phyloP scores from a whole-genome alignment of 2,888 invertebrate species.

The Molorchus minor region DNA sequence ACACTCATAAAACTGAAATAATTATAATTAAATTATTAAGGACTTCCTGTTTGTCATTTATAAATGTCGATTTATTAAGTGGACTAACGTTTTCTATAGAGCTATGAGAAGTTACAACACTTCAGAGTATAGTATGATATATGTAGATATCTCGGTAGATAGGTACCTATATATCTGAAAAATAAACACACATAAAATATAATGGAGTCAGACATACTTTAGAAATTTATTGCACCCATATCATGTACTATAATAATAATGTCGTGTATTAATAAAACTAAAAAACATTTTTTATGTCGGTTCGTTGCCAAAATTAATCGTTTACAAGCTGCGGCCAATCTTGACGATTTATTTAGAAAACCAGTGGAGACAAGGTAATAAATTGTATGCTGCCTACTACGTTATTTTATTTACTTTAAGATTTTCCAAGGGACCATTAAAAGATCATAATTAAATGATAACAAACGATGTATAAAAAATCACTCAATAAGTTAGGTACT shows the following conservation, averaged over 20 bases:
- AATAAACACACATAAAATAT: background rate
- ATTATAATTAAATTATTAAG: slow-evolving; percentile 14
- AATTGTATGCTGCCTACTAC: no score
- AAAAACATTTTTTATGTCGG: no score
- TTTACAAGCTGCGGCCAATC: no score
- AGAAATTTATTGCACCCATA: background rate
- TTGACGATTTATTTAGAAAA: no score
- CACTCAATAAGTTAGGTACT: no score
- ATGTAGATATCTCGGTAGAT: background rate
- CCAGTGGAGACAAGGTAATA: no score
- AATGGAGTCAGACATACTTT: background rate
- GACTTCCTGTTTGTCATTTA: slow-evolving; percentile 14
- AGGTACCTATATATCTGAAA: no score
- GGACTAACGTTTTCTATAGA: slow-evolving; percentile 6
- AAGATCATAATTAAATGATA: no score
- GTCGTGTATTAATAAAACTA: background rate
- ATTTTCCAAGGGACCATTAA: no score
- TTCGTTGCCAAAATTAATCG: no score
- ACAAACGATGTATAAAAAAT: no score
- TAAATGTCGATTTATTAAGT: slow-evolving; percentile 10
- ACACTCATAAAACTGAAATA: slow-evolving; percentile 3
- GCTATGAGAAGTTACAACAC: background rate
- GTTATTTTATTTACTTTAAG: no score
- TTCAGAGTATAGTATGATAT: background rate
- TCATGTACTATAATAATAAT: background rate